Base-by-base conservation (phyloP, 2,888 invertebrate genomes). In the Campoplex nolae region DNA sequence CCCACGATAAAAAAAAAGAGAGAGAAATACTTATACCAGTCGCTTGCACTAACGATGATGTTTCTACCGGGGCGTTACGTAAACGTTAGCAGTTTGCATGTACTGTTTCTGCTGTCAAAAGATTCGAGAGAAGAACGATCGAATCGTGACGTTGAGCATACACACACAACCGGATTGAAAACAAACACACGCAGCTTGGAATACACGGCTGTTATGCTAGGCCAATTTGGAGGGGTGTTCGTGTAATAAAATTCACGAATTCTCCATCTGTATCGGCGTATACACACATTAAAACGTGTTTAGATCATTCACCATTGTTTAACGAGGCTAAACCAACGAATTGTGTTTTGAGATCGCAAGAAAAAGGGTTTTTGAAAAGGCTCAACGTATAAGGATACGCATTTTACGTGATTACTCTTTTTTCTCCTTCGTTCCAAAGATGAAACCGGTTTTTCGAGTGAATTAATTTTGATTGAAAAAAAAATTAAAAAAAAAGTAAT, bases 11-110 rank as follows among this genome's bases (percentile, higher is more conserved):
- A 65, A 16, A 23, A 54, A 65, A 8, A 23, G 65, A 71, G 78
- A 78, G 42, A 71, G 65, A 38, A 75, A 58, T n/a, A 83, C 82
- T 88, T 81, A 56, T 77, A 77, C 74, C 67, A 76, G 83, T 77
- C 86, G 90, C 90, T 90, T 90, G 89, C 87, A 88, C 89, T 89
- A 90, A 91, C 91, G 91, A 91, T 91, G 90, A 91, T 91, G 91
- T 91, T 91, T 91, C 90, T 89, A 90, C 88, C 88, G 90, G 58
- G 65, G 28, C 65, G 77, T 86, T 86, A 83, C 83, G 83, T 86
- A 86, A 86, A 79, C 73, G 82, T 82, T 51, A 74, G 65, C 54
- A 74, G 74, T 56, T 81, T 73, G 71, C 65, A 51, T 77, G 73
- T 67, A 58, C 58, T 9, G 45, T 56, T n/a, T 80, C 76, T 58